Evolutionary conservation across 1,140 invertebrate species (phyloP).

Genomic region (Tenebrio molitor): DNA sequence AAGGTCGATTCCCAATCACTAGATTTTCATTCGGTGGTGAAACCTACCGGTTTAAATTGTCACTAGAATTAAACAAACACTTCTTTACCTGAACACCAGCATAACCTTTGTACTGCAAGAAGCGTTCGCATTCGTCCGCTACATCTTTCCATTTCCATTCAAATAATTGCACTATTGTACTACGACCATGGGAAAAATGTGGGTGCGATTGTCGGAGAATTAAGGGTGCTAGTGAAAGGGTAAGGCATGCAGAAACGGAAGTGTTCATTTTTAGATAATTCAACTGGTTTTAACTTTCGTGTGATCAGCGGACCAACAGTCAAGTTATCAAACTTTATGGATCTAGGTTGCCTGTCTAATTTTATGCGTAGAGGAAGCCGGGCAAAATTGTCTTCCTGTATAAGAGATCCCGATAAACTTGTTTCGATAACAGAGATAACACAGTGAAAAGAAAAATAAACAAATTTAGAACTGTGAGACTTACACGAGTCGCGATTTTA

Average conservation of each 20-base stretch:
- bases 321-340: no score
- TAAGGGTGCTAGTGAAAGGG: neutral
- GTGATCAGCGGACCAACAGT: no score
- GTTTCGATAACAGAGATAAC: no score
- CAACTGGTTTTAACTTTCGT: no score
- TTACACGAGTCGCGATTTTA: no score
- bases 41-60: constrained; percentile 62
- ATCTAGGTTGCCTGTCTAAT: no score
- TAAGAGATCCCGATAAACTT: no score
- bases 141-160: constrained; percentile 90
- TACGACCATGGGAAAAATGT: constrained; percentile 64
- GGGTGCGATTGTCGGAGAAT: constrained; percentile 57
- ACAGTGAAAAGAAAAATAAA: no score
- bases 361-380: no score
- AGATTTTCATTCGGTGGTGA: constrained; percentile 74
- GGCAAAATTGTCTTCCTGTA: no score
- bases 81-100: constrained; percentile 78
- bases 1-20: constrained; percentile 70
- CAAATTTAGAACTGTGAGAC: no score
- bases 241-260: neutral
- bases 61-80: constrained; percentile 19
- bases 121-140: constrained; percentile 85
- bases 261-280: neutral
- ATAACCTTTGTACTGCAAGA: constrained; percentile 82
- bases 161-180: constrained; percentile 82